Base-by-base conservation (phyloP, 2,888 invertebrate species). In the Caenorhabditis doughertyi region DNA sequence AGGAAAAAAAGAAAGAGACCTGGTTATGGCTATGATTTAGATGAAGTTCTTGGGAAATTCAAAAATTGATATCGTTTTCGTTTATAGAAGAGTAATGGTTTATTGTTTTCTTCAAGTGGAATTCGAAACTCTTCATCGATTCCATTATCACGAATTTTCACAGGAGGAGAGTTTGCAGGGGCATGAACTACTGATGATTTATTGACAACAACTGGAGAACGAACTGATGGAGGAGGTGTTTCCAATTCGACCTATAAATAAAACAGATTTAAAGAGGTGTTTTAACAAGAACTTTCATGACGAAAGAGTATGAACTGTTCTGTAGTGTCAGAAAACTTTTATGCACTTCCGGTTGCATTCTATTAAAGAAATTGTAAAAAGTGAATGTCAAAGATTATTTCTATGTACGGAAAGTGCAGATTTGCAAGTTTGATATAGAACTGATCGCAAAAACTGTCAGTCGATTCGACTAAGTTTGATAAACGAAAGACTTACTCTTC, bases 61-160 rank as follows among this genome's bases (percentile, higher is more conserved):
- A 90, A 81, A 77, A 90, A 89, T 74, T 89, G 89, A 77, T 90
- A 90, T 18, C 89, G 87, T 82, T 89, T 89, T 39, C 90, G 85
- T 84, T 87, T 85, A 73, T 87, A 88, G 70, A 88, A 88, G 9
- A 88, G 77, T 42, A 88, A 55, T 7, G 88, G 88, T 67, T 88
- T 88, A 77, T 87, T 87, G 72, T 87, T 87, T 56, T 88, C 88
- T 67, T 88, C 87, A 23, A 88, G 67, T n/a, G 88, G 88, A 47
- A 88, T 87, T 35, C 85, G 76, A 64, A 88, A 84, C 23, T 83
- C 83, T 23, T 86, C 84, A 42, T 86, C 84, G 39, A 82, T 71
- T 42, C 84, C 85, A 72, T 85, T 85, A 58, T 85, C 85, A 16
- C 85, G 77, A 21, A 85, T 49, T 67, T 86, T 86, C 44, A 80